phyloP scores from a whole-genome alignment of 2,113 vertebrate species.

The Podiceps cristatus region DNA sequence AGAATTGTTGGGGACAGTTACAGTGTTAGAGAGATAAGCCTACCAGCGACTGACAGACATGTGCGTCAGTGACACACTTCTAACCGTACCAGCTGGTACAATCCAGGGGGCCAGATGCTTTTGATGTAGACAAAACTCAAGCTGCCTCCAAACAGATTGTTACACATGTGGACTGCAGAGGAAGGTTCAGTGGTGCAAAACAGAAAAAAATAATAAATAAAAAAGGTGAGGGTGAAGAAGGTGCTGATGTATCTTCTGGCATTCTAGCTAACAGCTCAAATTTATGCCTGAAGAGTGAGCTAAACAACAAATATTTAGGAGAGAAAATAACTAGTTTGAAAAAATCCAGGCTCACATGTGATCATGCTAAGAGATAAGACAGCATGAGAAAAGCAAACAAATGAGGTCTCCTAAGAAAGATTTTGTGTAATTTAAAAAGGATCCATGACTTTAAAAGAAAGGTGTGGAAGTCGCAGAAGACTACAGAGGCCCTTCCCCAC shows the following conservation, averaged over 20 bases:
- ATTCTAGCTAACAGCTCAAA: neutral
- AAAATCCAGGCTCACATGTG: neutral
- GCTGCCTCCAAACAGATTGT: neutral
- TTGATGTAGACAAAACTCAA: neutral
- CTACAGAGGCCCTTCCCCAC: neutral
- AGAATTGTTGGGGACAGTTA: neutral
- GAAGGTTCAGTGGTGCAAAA: neutral
- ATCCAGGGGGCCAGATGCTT: neutral
- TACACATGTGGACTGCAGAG: neutral
- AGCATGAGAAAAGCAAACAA: neutral
- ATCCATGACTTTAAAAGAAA: neutral
- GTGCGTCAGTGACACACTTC: neutral
- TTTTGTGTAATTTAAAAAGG: neutral
- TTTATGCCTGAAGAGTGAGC: neutral
- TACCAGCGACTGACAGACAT: fast-evolving
- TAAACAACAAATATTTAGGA: neutral
- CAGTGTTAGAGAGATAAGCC: neutral
- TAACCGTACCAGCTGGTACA: neutral
- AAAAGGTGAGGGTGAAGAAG: neutral
- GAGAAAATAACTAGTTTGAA: neutral
- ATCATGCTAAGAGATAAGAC: neutral
- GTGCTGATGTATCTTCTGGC: neutral
- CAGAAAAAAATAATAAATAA: neutral
- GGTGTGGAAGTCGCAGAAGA: neutral
- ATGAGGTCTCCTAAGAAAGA: neutral